Conservation (phyloP, 2,888 invertebrate genomes). For the Amiota minor region DNA sequence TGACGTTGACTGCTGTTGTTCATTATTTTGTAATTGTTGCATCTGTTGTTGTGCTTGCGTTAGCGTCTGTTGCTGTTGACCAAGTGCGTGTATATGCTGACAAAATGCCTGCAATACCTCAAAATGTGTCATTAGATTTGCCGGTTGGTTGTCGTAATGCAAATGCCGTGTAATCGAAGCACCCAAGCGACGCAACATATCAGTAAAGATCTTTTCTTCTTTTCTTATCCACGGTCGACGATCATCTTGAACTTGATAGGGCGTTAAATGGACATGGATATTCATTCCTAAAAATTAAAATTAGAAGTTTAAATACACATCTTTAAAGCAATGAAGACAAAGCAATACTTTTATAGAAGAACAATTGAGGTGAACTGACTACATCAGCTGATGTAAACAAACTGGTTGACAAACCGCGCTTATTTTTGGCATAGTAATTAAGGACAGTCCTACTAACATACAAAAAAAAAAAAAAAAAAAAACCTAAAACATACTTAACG, state of each 20-base stretch:
- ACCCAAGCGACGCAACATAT: constrained; percentile 79
- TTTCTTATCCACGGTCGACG: constrained; percentile 87
- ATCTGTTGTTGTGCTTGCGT: constrained; percentile 46
- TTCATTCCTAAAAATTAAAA: constrained; percentile 76
- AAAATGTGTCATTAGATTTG: constrained; percentile 84
- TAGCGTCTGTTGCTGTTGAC: constrained; percentile 58
- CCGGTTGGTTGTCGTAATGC: constrained; percentile 77
- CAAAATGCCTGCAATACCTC: constrained; percentile 80
- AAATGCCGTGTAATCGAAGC: constrained; percentile 79
- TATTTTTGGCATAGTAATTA: too few species aligned
- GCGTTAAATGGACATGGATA: constrained; percentile 87
- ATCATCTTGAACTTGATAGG: constrained; percentile 90
- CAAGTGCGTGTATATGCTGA: constrained; percentile 71
- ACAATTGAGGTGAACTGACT: too few species aligned
- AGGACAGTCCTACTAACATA: too few species aligned
- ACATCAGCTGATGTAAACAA: too few species aligned
- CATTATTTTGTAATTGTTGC: constrained; percentile 46
- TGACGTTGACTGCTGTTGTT: constrained; percentile 35
- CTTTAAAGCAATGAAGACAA: not conserved
- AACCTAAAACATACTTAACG: too few species aligned
- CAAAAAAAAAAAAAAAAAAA: too few species aligned
- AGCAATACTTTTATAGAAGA: too few species aligned
- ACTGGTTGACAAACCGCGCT: too few species aligned
- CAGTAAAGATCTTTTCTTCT: constrained; percentile 86
- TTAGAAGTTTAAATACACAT: too few species aligned